These are phyloP conservation scores for Macrosteles quadrilineatus DNA, from an alignment of 1,140 invertebrate species.

Conservation along the genomic window DNA sequence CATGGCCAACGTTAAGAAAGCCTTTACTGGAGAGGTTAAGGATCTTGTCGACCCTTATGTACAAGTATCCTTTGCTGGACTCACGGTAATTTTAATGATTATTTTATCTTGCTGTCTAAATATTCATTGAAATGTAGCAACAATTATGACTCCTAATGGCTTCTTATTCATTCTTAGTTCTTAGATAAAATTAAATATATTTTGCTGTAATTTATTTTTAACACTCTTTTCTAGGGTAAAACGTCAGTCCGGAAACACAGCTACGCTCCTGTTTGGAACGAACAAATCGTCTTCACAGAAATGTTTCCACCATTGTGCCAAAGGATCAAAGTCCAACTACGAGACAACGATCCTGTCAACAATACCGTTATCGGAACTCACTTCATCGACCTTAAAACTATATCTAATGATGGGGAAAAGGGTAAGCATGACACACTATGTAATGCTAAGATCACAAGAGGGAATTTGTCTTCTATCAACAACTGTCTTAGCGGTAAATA, in stretches of 20 bases:
- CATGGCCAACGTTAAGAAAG: conserved; percentile 86
- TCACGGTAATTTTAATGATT: too few relatives aligned
- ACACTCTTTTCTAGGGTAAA: conserved; percentile 68
- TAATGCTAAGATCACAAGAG: too few relatives aligned
- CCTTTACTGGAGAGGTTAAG: conserved; percentile 79
- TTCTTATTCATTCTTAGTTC: too few relatives aligned
- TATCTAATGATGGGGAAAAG: conserved; percentile 82
- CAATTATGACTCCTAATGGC: too few relatives aligned
- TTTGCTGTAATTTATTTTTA: too few relatives aligned
- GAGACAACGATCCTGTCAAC: conserved; percentile 76
- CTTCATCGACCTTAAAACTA: conserved; percentile 78
- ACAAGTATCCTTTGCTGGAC: conserved; percentile 84
- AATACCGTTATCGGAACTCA: conserved; percentile 81
- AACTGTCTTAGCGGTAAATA: too few relatives aligned
- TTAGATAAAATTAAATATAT: too few relatives aligned
- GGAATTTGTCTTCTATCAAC: too few relatives aligned
- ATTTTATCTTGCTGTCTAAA: too few relatives aligned
- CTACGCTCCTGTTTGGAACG: conserved; percentile 82
- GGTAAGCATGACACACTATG: too few relatives aligned
- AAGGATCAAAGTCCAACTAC: conserved; percentile 76
- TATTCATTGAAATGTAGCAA: too few relatives aligned
- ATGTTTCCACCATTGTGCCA: conserved; percentile 88
- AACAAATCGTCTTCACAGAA: conserved; percentile 81
- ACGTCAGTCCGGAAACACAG: conserved; percentile 76
- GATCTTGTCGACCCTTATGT: conserved; percentile 88